Evolutionary conservation across 1,140 invertebrate genomes (phyloP).

Genomic region (Brachionus rotundiformis): DNA sequence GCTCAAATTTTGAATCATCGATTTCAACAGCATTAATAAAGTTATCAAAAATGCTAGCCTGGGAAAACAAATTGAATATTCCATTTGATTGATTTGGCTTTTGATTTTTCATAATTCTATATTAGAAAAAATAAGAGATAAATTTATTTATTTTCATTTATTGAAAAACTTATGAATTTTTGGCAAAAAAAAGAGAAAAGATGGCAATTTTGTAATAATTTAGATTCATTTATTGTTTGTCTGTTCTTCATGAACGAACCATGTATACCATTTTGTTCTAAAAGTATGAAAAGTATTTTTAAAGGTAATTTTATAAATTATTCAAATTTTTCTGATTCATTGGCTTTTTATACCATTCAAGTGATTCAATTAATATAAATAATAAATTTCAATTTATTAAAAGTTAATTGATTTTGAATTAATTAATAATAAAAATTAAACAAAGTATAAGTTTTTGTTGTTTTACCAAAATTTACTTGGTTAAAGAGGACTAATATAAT

Average conservation of each 20-base stretch:
- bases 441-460: no score
- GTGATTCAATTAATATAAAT: background rate
- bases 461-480: no score
- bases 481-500: no score
- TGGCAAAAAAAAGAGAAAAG: no score
- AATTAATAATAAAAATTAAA: no score
- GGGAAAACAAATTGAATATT: conserved; percentile 7
- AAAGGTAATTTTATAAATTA: background rate
- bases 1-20: background rate
- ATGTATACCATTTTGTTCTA: no score
- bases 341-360: background rate
- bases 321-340: background rate
- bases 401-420: no score
- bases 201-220: no score
- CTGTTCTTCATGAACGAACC: background rate
- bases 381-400: no score
- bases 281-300: background rate
- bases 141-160: no score
- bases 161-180: no score
- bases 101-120: background rate
- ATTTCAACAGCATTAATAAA: background rate
- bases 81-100: background rate
- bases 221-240: background rate
- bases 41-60: background rate
- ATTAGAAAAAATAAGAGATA: no score